Conservation (phyloP, 1,140 invertebrate species). For the Lanistes nyassanus region DNA sequence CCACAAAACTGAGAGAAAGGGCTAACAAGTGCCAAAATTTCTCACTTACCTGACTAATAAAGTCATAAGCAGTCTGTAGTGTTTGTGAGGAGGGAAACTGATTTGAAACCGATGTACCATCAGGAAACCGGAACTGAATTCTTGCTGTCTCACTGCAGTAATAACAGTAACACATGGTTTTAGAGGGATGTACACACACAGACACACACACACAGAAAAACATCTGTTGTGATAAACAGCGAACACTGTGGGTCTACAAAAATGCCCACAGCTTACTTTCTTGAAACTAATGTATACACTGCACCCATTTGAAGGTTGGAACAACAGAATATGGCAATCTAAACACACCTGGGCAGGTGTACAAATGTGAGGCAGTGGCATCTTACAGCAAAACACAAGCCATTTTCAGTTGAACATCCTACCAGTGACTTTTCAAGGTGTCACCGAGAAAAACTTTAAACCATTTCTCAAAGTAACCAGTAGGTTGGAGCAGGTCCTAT, state of each 20-base stretch:
- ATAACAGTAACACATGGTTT: slow-evolving; percentile 6
- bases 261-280: not conserved
- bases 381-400: no score
- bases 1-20: not conserved
- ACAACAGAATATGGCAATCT: not conserved
- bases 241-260: not conserved
- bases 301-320: not conserved
- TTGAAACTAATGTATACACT: no score
- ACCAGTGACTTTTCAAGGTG: not conserved
- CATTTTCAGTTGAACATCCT: not conserved
- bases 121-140: slow-evolving; percentile 85
- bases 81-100: slow-evolving; percentile 73
- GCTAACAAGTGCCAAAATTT: not conserved
- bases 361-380: not conserved
- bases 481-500: no score
- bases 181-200: slow-evolving; percentile 6
- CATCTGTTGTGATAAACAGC: not conserved
- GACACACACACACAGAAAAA: not conserved
- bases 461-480: no score
- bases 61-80: slow-evolving; percentile 71
- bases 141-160: slow-evolving; percentile 69
- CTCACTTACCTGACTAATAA: slow-evolving; percentile 69
- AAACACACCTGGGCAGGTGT: not conserved
- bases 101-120: slow-evolving; percentile 76
- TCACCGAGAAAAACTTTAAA: not conserved